phyloP scores from a whole-genome alignment of 1,140 invertebrate genomes.

The Rhopalosiphum maidis region DNA sequence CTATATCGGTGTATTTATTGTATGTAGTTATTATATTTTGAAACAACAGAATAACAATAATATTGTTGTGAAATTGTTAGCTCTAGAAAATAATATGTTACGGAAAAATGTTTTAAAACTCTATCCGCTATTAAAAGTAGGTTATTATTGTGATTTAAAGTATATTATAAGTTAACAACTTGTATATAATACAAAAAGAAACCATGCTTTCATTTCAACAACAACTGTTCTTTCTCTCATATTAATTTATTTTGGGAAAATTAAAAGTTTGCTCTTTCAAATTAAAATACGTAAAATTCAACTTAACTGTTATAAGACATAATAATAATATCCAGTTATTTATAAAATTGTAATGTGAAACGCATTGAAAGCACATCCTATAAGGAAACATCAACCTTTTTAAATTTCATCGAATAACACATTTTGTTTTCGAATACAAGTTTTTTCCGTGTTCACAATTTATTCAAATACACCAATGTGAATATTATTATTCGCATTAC shows the following conservation, averaged over 20 bases:
- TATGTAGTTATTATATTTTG: neutral
- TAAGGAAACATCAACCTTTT: neutral
- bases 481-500: neutral
- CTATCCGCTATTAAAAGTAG: neutral
- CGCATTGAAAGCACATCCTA: neutral
- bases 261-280: neutral
- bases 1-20: neutral
- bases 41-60: neutral
- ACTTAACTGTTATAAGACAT: neutral
- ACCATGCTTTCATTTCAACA: neutral
- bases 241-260: neutral
- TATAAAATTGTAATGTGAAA: neutral
- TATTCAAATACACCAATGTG: neutral
- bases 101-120: neutral
- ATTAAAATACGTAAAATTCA: neutral
- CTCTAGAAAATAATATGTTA: neutral
- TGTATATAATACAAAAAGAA: neutral
- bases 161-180: neutral
- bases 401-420: neutral
- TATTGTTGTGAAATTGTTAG: neutral
- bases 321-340: neutral
- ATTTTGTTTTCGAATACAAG: neutral
- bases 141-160: neutral
- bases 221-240: neutral
- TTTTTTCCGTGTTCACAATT: neutral